These are phyloP conservation scores for Macrosoma leucophasiata DNA, from an alignment of 2,888 invertebrate species.

Conservation along the genomic window DNA sequence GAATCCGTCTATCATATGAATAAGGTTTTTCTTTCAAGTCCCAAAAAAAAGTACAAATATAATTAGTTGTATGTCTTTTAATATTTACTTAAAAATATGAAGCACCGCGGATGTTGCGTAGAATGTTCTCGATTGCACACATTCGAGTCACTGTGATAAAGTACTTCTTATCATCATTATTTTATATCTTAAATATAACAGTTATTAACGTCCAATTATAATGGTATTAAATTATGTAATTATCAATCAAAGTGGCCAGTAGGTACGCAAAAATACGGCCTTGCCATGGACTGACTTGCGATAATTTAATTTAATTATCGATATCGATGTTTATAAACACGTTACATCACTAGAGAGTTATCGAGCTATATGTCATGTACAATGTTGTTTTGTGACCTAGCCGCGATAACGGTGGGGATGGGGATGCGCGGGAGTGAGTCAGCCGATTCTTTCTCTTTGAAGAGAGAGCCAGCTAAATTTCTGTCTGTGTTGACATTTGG, in stretches of 20 bases:
- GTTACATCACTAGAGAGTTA: slow-evolving; percentile 40
- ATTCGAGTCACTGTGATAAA: not conserved
- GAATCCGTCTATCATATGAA: too few relatives aligned
- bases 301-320: slow-evolving; percentile 1
- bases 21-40: too few relatives aligned
- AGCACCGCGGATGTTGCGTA: too few relatives aligned
- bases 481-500: too few relatives aligned
- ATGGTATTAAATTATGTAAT: not conserved
- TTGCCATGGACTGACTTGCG: too few relatives aligned
- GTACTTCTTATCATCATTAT: not conserved
- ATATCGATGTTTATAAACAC: slow-evolving; percentile 11
- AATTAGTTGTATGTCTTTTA: too few relatives aligned
- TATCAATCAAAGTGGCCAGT: not conserved
- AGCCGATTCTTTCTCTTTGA: slow-evolving; percentile 8
- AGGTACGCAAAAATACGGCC: too few relatives aligned
- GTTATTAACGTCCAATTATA: not conserved
- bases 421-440: slow-evolving; percentile 24
- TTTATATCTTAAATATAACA: not conserved
- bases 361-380: slow-evolving; percentile 38
- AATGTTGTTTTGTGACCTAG: slow-evolving; percentile 54
- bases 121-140: too few relatives aligned
- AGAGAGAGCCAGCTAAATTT: too few relatives aligned
- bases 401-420: slow-evolving; percentile 35
- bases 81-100: too few relatives aligned
- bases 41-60: too few relatives aligned